Evolutionary conservation across 2,113 vertebrate species (phyloP).

Genomic region (Hippocampus zosterae): DNA sequence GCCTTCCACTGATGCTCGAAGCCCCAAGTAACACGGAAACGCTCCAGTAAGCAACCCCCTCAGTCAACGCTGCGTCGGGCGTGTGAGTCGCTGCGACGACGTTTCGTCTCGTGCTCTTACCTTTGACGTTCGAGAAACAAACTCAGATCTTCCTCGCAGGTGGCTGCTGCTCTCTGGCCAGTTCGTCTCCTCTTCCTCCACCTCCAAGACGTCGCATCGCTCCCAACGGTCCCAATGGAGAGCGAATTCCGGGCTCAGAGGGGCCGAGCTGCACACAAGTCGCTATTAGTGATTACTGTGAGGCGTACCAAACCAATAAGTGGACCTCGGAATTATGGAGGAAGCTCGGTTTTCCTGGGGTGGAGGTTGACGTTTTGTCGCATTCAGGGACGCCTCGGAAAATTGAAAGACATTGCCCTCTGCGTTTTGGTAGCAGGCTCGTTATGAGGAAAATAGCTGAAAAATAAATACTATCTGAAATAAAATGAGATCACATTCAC

Average conservation of each 20-base stretch:
- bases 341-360: constrained; percentile 43
- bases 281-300: background rate
- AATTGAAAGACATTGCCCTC: background rate
- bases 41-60: constrained; percentile 11
- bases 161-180: constrained; percentile 41
- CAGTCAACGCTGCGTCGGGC: background rate
- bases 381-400: constrained; percentile 35
- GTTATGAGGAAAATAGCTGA: background rate
- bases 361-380: constrained; percentile 38
- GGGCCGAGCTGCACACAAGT: constrained; percentile 8
- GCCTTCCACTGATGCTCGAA: constrained; percentile 18
- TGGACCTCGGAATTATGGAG: constrained; percentile 4
- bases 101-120: constrained; percentile 21
- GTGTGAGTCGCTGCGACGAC: background rate
- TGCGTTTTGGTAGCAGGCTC: background rate
- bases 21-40: constrained; percentile 17
- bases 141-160: constrained; percentile 53
- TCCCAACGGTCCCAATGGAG: constrained; percentile 34
- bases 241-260: constrained; percentile 21
- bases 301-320: background rate
- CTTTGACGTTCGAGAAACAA: constrained; percentile 37
- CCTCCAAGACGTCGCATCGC: constrained; percentile 60
- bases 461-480: too few species aligned
- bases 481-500: too few species aligned
- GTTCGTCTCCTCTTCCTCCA: constrained; percentile 45